A percentile compares a stretch with the other conserved stretches of the same genome.
These are phyloP conservation scores for Drosophila simulans DNA, from an alignment of 1,140 invertebrate species.

Conservation along the genomic window DNA sequence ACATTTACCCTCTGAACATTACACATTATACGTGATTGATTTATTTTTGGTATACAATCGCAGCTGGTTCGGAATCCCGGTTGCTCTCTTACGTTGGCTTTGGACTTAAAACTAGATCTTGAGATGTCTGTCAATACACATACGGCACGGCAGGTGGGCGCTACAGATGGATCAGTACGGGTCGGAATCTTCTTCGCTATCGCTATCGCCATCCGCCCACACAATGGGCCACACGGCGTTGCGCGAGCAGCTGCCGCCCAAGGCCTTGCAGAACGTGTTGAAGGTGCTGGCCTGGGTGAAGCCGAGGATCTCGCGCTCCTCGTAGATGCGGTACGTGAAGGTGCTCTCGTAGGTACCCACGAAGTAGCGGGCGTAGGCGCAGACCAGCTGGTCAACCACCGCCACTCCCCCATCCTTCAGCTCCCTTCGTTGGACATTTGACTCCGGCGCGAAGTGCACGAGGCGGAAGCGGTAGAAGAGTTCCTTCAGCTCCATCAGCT, in stretches of 20 bases:
- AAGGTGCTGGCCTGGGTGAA: constrained; percentile 93
- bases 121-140: constrained; percentile 1
- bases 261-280: constrained; percentile 92
- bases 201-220: constrained; percentile 61
- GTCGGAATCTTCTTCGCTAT: constrained; percentile 20
- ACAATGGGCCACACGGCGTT: constrained; percentile 86
- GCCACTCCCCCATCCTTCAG: constrained; percentile 95
- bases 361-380: constrained; percentile 93
- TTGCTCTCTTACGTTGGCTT: neutral
- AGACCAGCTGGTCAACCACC: constrained; percentile 98
- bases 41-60: constrained; percentile 44
- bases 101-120: constrained; percentile 30
- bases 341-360: constrained; percentile 97
- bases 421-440: constrained; percentile 78
- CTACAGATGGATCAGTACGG: constrained; percentile 32
- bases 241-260: constrained; percentile 83
- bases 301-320: constrained; percentile 97
- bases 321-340: constrained; percentile 98
- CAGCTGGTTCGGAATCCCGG: constrained; percentile 37
- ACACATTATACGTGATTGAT: neutral
- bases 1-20: too few relatives aligned
- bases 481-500: constrained; percentile 76
- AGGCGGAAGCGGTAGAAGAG: constrained; percentile 68
- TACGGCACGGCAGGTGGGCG: too few relatives aligned
- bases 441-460: constrained; percentile 72